These are phyloP conservation scores for Marmota flaviventris DNA, from an alignment of 2,113 vertebrate species.

Conservation along the genomic window DNA sequence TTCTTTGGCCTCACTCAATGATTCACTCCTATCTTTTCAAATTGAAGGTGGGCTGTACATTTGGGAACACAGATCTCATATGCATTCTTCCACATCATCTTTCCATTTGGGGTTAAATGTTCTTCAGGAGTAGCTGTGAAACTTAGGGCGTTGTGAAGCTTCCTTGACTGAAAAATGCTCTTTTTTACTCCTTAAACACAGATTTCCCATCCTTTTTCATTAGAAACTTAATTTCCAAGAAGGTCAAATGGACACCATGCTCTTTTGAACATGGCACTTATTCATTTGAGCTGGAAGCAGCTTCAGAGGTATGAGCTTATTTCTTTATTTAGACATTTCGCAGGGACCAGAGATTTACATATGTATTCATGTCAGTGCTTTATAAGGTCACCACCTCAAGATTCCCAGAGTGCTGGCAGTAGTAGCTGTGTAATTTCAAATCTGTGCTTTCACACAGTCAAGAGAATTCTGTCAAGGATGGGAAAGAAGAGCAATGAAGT, in stretches of 20 bases:
- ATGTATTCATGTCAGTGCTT: constrained; percentile 45
- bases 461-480: constrained; percentile 71
- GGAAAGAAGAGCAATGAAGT: constrained; percentile 63
- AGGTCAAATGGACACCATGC: constrained; percentile 27
- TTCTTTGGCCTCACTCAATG: neutral
- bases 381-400: constrained; percentile 45
- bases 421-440: constrained; percentile 43
- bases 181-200: constrained; percentile 12
- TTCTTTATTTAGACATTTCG: constrained; percentile 54
- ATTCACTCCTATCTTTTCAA: neutral
- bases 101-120: neutral
- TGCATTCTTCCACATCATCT: neutral
- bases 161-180: constrained; percentile 33
- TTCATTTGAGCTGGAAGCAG: neutral
- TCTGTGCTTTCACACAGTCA: constrained; percentile 19
- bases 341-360: constrained; percentile 38
- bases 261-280: neutral
- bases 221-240: constrained; percentile 66
- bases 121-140: neutral
- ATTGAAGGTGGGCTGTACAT: neutral
- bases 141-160: neutral
- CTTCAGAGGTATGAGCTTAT: constrained; percentile 13
- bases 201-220: neutral
- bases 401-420: accelerated
- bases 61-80: neutral